Base-by-base conservation (phyloP, 2,888 invertebrate species). In the Phragmatobia fuliginosa region DNA sequence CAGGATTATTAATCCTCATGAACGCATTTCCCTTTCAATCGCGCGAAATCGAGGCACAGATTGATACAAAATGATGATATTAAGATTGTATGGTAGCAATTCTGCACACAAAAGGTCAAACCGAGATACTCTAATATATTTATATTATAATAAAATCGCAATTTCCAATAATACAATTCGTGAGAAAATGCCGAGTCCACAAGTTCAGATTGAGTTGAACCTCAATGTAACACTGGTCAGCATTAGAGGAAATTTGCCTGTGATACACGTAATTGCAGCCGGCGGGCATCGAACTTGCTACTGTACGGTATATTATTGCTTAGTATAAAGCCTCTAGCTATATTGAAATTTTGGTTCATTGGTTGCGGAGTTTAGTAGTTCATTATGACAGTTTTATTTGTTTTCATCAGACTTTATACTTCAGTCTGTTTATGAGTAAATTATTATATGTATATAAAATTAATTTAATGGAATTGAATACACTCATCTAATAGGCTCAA, bases 221-320 rank as follows among this genome's bases (percentile, higher is more conserved):
- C 64, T 74, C 71, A 21, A 66, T 60, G 73, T 71, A 59, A 63
- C 74, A 71, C 72, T 79, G 87, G 85, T 85, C 88, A 85, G 83
- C 76, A 80, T 78, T 85, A 84, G 83, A 88, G 89, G 88, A 87
- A 90, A 90, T 89, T 90, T 87, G 87, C 89, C 85, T 85, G 83
- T 87, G 86, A 88, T 82, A 79, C 71, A 67, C 77, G 75, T 82
- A 82, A 83, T 82, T 81, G 84, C 78, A 82, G 75, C 90, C 88
- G 75, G 72, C 80, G 77, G 87, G 87, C 84, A 80, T 82, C 81
- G 86, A 84, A 87, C 82, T 73, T 71, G 83, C 85, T 85, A 83
- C 83, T 75, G 79, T 76, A 76, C 74, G 69, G 75, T 81, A 76
- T 75, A 80, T 76, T 77, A 74, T 74, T 79, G 80, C 77, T 81